Evolutionary conservation across 2,888 invertebrate genomes (phyloP), one percentile per base, ranked within the genome.

Genomic region (Eupithecia subumbrata): DNA sequence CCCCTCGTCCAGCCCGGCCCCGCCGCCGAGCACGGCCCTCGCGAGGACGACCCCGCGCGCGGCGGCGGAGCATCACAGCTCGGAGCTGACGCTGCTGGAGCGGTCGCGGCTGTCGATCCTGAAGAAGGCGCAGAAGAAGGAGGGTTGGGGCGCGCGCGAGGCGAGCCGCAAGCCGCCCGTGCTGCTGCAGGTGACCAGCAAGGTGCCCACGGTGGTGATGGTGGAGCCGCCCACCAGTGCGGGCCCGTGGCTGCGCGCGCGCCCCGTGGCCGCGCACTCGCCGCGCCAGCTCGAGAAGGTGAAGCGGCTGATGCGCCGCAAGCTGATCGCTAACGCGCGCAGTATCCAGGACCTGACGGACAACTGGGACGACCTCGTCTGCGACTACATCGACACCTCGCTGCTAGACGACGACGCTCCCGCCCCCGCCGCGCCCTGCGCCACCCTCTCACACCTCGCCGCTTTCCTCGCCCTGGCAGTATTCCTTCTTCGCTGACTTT

Each of bases 311-410:
- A 93, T 94, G 93, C 87, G 93, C 4, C 86, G 85, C 12, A 92
- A 92, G 76, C 82, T 94, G 43, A 85, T 94, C 2, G 83, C 89
- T 0, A 83, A 85, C 30, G 90, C 93, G 2, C 88, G 84, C 40
- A 87, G 79, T 74, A 89, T 93, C 12, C 87, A 88, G n/a, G 93
- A 93, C 11, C 86, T 94, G 2, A 91, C 91, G 0, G 89, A 91
- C 22, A 88, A 94, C 79, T 93, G 93, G 93, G 93, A 93, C 71
- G 90, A 91, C 2, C 78, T 90, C 80, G 84, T 94, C 7, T 94
- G 94, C 78, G 94, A 94, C 78, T 93, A 94, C 78, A 85, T 94
- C 22, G 94, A 94, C 74, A 82, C 89, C 60, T 80, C 89, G 0
- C 79, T 92, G 14, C 66, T 82, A 11, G 74, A 78, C 14, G n/a